These are phyloP conservation scores for Craterocephalus amniculus DNA, from an alignment of 2,797 vertebrate species.

Conservation along the genomic window DNA sequence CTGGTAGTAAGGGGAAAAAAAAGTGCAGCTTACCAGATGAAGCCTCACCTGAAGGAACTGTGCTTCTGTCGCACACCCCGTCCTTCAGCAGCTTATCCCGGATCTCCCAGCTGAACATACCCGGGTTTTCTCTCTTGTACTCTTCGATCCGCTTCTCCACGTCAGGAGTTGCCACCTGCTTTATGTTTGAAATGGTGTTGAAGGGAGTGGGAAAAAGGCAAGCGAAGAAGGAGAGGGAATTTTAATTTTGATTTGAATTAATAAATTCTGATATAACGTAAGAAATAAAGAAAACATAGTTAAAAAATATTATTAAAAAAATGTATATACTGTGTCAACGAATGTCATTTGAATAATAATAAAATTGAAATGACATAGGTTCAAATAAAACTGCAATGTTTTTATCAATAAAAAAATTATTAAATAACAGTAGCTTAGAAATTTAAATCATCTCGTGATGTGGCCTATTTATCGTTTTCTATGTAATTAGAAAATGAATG, in stretches of 20 bases:
- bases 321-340: too few species aligned
- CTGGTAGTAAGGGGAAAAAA: slow-evolving; percentile 70
- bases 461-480: neutral
- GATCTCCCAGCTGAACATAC: slow-evolving; percentile 99
- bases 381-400: neutral
- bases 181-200: slow-evolving; percentile 75
- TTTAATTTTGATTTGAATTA: slow-evolving; percentile 21
- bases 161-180: slow-evolving; percentile 99
- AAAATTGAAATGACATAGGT: neutral
- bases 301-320: neutral
- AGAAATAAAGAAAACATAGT: neutral
- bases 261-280: neutral
- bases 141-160: slow-evolving; percentile 98
- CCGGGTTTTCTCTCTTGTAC: slow-evolving; percentile 96
- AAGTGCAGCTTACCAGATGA: slow-evolving; percentile 86
- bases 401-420: neutral
- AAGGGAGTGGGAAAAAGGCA: neutral
- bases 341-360: too few species aligned
- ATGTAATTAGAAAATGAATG: too few species aligned
- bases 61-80: slow-evolving; percentile 96
- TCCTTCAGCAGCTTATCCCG: slow-evolving; percentile 97
- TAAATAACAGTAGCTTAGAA: neutral
- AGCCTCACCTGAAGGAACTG: slow-evolving; percentile 99
- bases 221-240: neutral
- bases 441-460: neutral